These are phyloP conservation scores for Caenorhabditis becei DNA, from an alignment of 2,888 invertebrate genomes.

Conservation along the genomic window DNA sequence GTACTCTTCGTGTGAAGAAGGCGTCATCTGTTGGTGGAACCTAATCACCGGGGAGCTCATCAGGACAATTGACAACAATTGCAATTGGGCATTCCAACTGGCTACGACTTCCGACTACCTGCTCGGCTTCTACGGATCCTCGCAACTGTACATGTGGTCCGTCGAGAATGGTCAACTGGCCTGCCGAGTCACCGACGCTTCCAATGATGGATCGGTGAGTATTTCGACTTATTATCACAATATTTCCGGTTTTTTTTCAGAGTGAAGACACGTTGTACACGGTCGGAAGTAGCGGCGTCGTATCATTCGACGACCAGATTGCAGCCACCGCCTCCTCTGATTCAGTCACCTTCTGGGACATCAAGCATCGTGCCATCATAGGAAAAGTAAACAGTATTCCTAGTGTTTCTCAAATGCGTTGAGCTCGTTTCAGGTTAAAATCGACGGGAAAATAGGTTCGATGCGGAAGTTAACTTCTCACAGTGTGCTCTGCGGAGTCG, in stretches of 20 bases:
- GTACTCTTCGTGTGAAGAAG: constrained; percentile 75
- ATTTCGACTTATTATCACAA: not conserved
- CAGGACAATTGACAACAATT: constrained; percentile 53
- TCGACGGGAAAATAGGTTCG: constrained; percentile 67
- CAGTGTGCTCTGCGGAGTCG: constrained; percentile 70
- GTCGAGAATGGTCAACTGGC: constrained; percentile 48
- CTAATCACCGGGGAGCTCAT: constrained; percentile 64
- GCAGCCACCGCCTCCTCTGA: constrained; percentile 68
- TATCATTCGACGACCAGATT: constrained; percentile 67
- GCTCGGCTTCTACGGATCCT: constrained; percentile 60
- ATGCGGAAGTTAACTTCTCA: constrained; percentile 63
- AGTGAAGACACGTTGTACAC: constrained; percentile 47
- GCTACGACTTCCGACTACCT: constrained; percentile 49
- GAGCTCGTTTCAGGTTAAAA: constrained; percentile 62
- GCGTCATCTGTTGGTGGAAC: constrained; percentile 79
- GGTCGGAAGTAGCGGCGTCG: constrained; percentile 62
- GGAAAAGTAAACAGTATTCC: constrained; percentile 30
- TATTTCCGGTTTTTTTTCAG: constrained; percentile 8
- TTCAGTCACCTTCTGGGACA: constrained; percentile 76
- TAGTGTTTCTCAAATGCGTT: not conserved
- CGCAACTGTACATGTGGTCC: constrained; percentile 58
- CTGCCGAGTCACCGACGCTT: constrained; percentile 42
- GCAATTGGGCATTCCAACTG: constrained; percentile 55
- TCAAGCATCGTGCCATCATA: constrained; percentile 69
- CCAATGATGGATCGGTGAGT: constrained; percentile 46